Evolutionary conservation across 2,888 invertebrate genomes (phyloP).

Genomic region (Strigamia transsilvanica): DNA sequence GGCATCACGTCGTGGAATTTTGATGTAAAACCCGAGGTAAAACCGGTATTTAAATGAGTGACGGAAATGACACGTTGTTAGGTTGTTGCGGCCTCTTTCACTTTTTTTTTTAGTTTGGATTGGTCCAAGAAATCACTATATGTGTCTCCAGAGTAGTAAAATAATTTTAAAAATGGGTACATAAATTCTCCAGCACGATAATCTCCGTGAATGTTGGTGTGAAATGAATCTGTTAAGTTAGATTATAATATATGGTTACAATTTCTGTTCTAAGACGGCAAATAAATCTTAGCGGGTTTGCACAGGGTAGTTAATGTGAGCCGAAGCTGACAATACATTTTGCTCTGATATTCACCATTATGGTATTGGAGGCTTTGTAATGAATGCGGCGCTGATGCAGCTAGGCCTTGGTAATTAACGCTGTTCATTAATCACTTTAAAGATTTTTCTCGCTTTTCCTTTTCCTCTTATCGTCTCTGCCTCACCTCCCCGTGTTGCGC

Average conservation of each 20-base stretch:
- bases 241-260: slow-evolving; percentile 1
- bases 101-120: no score
- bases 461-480: slow-evolving; percentile 8
- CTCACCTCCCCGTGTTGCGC: neutral
- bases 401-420: slow-evolving; percentile 18
- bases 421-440: slow-evolving; percentile 21
- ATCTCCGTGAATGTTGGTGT: neutral
- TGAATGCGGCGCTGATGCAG: slow-evolving; percentile 1
- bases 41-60: no score
- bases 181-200: neutral
- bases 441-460: neutral
- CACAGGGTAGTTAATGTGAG: neutral
- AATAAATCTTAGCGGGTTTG: slow-evolving; percentile 13
- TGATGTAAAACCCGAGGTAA: no score
- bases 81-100: no score
- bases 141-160: no score
- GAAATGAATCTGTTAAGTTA: slow-evolving; percentile 6
- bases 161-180: neutral
- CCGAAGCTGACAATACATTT: slow-evolving; percentile 12
- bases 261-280: neutral
- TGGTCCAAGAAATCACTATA: no score
- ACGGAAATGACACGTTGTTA: no score
- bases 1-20: no score
- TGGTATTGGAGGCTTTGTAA: slow-evolving; percentile 11
- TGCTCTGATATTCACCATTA: slow-evolving; percentile 29